Percentiles rank a stretch among this genome's conserved stretches.
phyloP scores from a whole-genome alignment of 64 coral and sea anemone species.

The Stichodactyla mertensii region DNA sequence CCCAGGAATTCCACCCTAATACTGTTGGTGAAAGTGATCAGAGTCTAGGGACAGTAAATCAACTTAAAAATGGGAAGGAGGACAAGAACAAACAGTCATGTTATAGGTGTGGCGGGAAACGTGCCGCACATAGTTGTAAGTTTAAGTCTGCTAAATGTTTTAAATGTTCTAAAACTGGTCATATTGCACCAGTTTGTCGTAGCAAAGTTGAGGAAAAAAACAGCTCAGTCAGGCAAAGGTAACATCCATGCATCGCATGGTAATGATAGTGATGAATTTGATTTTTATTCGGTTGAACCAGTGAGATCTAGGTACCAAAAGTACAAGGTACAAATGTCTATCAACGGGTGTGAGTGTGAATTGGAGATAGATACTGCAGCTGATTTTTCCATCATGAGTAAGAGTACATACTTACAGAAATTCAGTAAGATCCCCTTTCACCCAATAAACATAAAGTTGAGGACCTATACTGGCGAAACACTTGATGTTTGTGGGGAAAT shows the following conservation, averaged over 20 bases:
- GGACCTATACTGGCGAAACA: conserved; percentile 50
- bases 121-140: conserved; percentile 24
- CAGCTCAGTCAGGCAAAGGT: conserved; percentile 1
- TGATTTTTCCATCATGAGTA: conserved; percentile 55
- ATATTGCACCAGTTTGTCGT: conserved; percentile 42
- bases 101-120: conserved; percentile 53
- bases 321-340: conserved; percentile 33
- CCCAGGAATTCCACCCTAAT: conserved; percentile 45
- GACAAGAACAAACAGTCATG: conserved; percentile 48
- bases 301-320: conserved; percentile 1
- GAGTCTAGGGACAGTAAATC: conserved; percentile 34
- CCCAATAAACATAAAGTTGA: conserved; percentile 24
- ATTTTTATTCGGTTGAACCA: neutral
- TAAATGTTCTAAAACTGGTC: conserved; percentile 52
- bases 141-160: conserved; percentile 57
- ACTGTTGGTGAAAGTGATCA: conserved; percentile 17
- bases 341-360: conserved; percentile 42
- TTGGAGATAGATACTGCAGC: conserved; percentile 56
- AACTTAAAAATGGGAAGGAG: conserved; percentile 40
- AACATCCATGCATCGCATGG: conserved; percentile 31
- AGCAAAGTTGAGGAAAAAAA: conserved; percentile 11
- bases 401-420: conserved; percentile 41
- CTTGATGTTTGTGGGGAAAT: conserved; percentile 59
- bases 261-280: conserved; percentile 30
- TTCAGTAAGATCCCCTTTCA: conserved; percentile 33